Evolutionary conservation across 2,888 invertebrate species (phyloP).

Genomic region (Argyresthia albistria): DNA sequence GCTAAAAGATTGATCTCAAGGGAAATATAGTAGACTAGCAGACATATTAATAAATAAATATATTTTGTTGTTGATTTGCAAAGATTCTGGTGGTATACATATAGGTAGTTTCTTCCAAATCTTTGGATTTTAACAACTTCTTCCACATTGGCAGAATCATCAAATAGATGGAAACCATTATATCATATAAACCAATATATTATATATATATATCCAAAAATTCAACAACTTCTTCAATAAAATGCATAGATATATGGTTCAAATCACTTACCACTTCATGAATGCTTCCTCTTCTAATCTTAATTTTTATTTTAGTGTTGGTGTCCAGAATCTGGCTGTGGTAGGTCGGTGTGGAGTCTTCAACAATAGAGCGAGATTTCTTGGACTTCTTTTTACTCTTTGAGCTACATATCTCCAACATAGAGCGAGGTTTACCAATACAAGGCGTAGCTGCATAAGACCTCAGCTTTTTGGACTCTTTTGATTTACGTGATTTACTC

Average conservation of each 20-base stretch:
- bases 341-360: slow-evolving; percentile 21
- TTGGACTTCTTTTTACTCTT: slow-evolving; percentile 64
- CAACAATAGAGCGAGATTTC: slow-evolving; percentile 24
- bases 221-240: too few species aligned
- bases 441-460: slow-evolving; percentile 53
- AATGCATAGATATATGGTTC: not conserved
- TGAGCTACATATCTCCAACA: slow-evolving; percentile 62
- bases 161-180: too few species aligned
- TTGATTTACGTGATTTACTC: slow-evolving; percentile 53
- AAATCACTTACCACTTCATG: slow-evolving; percentile 49
- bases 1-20: too few species aligned
- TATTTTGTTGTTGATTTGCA: too few species aligned
- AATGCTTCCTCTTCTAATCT: slow-evolving; percentile 75
- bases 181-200: too few species aligned
- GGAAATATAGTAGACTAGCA: too few species aligned
- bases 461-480: slow-evolving; percentile 43
- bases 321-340: slow-evolving; percentile 43
- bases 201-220: too few species aligned
- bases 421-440: slow-evolving; percentile 66
- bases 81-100: too few species aligned
- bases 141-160: too few species aligned
- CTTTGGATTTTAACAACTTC: too few species aligned
- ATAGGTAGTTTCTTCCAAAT: too few species aligned
- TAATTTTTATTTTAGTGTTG: slow-evolving; percentile 77
- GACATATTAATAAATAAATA: too few species aligned